Conservation (phyloP, 2,113 vertebrate genomes). For the Coregonus clupeaformis region DNA sequence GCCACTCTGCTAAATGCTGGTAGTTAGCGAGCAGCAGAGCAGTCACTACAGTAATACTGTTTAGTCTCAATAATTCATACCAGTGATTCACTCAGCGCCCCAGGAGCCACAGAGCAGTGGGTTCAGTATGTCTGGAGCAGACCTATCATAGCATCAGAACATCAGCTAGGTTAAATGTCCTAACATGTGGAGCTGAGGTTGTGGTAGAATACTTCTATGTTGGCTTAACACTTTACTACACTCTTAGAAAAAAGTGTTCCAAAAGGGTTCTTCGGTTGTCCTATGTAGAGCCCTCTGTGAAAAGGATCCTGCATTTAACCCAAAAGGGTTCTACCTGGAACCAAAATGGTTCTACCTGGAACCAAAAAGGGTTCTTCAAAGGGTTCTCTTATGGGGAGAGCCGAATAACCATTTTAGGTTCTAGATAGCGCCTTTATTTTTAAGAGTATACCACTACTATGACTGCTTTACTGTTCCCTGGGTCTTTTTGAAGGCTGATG, state of each 20-base stretch:
- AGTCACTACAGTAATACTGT: background rate
- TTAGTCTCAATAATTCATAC: conserved; percentile 6
- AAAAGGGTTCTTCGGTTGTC: no score
- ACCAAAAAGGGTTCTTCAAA: no score
- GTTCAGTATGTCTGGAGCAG: background rate
- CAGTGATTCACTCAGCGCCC: conserved; percentile 4
- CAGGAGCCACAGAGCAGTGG: background rate
- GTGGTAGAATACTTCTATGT: background rate
- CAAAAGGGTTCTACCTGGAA: no score
- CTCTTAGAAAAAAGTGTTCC: no score
- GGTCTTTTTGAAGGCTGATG: no score
- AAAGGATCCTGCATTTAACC: no score
- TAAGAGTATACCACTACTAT: background rate
- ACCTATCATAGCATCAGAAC: background rate
- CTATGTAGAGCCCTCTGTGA: no score
- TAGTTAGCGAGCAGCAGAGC: background rate
- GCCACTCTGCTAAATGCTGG: background rate
- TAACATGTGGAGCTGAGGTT: background rate
- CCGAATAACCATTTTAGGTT: no score
- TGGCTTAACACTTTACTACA: background rate
- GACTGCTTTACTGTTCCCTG: background rate
- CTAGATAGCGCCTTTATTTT: no score
- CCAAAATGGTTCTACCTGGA: no score
- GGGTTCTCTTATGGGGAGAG: no score
- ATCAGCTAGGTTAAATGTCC: background rate